Conservation (phyloP, 2,113 vertebrate species). For the Meriones unguiculatus region DNA sequence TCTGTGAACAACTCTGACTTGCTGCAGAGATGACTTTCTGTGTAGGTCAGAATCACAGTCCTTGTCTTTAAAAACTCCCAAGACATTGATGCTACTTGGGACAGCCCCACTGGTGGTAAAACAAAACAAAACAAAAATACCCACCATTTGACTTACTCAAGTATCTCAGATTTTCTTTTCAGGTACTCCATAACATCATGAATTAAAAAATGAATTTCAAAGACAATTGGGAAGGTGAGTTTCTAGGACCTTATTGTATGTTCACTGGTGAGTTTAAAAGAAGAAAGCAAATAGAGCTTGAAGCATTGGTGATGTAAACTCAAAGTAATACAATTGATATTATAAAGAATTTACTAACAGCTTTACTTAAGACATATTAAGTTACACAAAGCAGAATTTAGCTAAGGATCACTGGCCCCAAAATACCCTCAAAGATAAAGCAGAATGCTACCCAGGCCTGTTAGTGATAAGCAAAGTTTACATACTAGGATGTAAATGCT, state of each 20-base stretch:
- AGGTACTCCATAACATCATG: background rate
- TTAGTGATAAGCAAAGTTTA: background rate
- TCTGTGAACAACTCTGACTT: background rate
- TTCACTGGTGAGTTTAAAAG: background rate
- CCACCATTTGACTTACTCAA: background rate
- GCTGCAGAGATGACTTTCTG: background rate
- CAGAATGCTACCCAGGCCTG: background rate
- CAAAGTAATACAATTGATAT: background rate
- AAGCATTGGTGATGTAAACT: background rate
- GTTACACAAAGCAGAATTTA: background rate
- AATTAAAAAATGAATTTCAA: background rate
- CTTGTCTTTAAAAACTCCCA: background rate
- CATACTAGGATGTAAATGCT: background rate
- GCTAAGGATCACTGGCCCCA: background rate
- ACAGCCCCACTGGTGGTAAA: background rate
- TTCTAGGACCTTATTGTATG: background rate
- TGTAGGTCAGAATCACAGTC: background rate
- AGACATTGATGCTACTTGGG: too few species aligned
- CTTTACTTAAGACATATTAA: background rate
- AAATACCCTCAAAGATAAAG: background rate
- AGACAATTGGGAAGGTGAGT: background rate
- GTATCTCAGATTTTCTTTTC: background rate
- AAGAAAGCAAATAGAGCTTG: background rate
- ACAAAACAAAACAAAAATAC: background rate
- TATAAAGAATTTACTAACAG: background rate